Evolutionary conservation across 2,113 vertebrate species (phyloP).

Genomic region (Menidia beryllina): DNA sequence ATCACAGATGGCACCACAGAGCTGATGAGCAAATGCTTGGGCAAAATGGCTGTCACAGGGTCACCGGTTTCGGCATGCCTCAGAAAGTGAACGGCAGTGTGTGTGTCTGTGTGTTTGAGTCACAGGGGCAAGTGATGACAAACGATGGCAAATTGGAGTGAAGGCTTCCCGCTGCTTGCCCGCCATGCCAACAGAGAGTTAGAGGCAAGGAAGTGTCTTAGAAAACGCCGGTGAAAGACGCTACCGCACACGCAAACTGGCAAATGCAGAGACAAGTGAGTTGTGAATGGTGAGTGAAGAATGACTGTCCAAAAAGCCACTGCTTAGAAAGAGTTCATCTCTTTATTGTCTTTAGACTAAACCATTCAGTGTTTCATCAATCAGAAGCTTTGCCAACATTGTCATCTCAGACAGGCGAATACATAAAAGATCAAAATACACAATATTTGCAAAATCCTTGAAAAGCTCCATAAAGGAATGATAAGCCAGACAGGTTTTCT

Average conservation of each 20-base stretch:
- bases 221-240: slow-evolving; percentile 67
- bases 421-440: slow-evolving; percentile 29
- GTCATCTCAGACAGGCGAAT: slow-evolving; percentile 3
- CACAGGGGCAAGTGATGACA: slow-evolving; percentile 82
- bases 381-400: slow-evolving; percentile 14
- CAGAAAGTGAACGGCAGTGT: slow-evolving; percentile 35
- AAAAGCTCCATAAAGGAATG: slow-evolving; percentile 26
- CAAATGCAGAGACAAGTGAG: slow-evolving; percentile 30
- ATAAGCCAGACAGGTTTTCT: slow-evolving; percentile 49
- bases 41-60: slow-evolving; percentile 42
- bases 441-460: slow-evolving; percentile 11
- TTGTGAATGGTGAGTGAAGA: slow-evolving; percentile 41
- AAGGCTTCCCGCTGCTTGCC: slow-evolving; percentile 76
- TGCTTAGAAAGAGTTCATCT: slow-evolving; percentile 7
- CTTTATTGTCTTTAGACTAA: slow-evolving; percentile 9
- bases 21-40: slow-evolving; percentile 10
- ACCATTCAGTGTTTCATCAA: slow-evolving; percentile 21
- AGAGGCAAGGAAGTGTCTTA: slow-evolving; percentile 63
- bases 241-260: slow-evolving; percentile 46
- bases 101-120: slow-evolving; percentile 60
- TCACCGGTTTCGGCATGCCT: slow-evolving; percentile 30
- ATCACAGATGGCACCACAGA: slow-evolving; percentile 24
- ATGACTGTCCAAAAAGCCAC: slow-evolving; percentile 25
- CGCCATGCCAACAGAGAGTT: slow-evolving; percentile 77
- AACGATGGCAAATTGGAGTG: slow-evolving; percentile 86